Conservation (phyloP, 2,888 invertebrate genomes). For the Pammene aurita region DNA sequence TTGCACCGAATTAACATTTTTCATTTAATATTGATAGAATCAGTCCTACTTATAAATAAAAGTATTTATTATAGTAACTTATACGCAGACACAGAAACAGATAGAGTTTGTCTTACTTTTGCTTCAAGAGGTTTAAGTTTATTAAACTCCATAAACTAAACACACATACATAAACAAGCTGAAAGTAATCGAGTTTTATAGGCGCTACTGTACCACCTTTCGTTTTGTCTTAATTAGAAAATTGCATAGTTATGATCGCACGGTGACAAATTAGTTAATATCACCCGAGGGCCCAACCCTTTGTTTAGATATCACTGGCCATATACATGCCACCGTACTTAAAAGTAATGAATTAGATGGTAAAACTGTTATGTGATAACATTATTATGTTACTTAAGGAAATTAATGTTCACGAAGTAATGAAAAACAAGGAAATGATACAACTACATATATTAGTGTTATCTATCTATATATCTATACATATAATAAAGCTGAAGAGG, state of each 20-base stretch:
- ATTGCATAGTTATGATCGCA: constrained; percentile 6
- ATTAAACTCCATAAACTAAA: too few species aligned
- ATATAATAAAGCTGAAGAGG: too few species aligned
- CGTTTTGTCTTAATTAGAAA: background rate
- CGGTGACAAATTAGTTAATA: constrained; percentile 49
- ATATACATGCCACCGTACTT: constrained; percentile 17
- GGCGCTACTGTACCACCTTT: background rate
- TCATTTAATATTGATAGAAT: too few species aligned
- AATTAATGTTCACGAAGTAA: background rate
- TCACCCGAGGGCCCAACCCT: constrained; percentile 43
- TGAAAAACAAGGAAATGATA: background rate
- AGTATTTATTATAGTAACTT: too few species aligned
- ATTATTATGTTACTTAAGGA: background rate
- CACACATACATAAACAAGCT: background rate
- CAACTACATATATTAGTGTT: too few species aligned
- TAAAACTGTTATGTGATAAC: background rate
- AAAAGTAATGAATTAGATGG: constrained; percentile 6
- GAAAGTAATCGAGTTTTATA: background rate
- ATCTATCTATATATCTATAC: too few species aligned
- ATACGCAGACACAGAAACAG: too few species aligned
- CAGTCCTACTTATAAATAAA: too few species aligned
- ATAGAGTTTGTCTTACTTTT: too few species aligned
- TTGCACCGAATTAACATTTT: too few species aligned
- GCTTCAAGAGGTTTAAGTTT: too few species aligned
- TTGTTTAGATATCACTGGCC: constrained; percentile 4